Conservation (phyloP, 2,113 vertebrate species). For the Larimichthys polyactis region DNA sequence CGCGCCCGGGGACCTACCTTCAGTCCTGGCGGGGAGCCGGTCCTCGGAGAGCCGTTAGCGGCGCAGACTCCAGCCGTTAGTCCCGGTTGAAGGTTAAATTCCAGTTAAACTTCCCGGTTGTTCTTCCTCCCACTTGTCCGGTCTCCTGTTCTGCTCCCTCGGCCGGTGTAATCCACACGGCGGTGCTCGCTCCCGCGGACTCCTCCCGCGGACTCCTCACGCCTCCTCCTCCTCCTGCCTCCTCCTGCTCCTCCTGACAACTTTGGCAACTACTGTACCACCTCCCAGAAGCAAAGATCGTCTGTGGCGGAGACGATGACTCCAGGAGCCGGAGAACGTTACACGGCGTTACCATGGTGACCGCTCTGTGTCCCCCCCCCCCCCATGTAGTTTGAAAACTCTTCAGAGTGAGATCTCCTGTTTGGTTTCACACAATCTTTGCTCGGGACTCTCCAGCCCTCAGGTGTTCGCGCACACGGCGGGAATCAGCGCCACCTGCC, state of each 20-base stretch:
- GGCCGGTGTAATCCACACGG: slow-evolving; percentile 50
- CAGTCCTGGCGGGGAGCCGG: neutral
- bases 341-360: slow-evolving; percentile 12
- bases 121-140: neutral
- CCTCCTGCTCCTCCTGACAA: slow-evolving; percentile 25
- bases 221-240: slow-evolving; percentile 1
- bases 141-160: slow-evolving; percentile 22
- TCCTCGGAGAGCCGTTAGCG: neutral
- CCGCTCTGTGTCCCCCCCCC: no score
- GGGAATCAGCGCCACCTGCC: slow-evolving; percentile 31
- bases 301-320: neutral
- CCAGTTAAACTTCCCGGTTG: neutral
- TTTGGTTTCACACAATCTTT: neutral
- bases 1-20: slow-evolving; percentile 58
- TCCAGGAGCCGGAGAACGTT: neutral
- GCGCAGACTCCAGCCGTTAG: neutral
- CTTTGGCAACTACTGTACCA: slow-evolving; percentile 58
- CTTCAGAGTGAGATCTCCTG: slow-evolving; percentile 51
- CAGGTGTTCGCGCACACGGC: slow-evolving; percentile 36
- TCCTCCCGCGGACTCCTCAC: slow-evolving; percentile 38
- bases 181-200: slow-evolving; percentile 38
- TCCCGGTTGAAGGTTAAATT: neutral
- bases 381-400: no score
- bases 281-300: slow-evolving; percentile 53
- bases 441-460: neutral